Evolutionary conservation across 2,113 vertebrate species (phyloP).

Genomic region (Leiothrix lutea): DNA sequence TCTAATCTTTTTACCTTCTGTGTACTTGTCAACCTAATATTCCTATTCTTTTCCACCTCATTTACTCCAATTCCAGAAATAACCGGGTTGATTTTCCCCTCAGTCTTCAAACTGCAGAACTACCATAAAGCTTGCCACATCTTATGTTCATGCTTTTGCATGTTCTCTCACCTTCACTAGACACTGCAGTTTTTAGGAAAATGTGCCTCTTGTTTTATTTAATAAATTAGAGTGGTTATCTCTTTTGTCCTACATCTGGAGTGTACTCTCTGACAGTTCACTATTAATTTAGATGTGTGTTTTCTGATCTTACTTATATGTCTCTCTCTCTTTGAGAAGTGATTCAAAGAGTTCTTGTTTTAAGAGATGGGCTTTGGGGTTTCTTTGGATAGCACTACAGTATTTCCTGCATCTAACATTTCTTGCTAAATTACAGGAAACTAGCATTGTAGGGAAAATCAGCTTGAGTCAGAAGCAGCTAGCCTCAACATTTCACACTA

Average conservation of each 20-base stretch:
- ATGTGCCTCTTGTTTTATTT: not conserved
- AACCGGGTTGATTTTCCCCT: not conserved
- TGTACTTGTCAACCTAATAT: not conserved
- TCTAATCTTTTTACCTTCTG: not conserved
- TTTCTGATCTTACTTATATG: not conserved
- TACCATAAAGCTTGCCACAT: not conserved
- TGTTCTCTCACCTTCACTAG: not conserved
- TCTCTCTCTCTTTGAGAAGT: not conserved
- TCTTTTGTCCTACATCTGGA: not conserved
- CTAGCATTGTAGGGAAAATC: not conserved
- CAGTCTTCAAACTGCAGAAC: not conserved
- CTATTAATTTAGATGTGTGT: not conserved
- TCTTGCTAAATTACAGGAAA: not conserved
- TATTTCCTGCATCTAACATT: not conserved
- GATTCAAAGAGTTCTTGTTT: not conserved
- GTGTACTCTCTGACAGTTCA: not conserved
- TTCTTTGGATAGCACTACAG: not conserved
- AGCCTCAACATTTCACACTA: not conserved
- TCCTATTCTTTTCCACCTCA: not conserved
- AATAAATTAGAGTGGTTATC: not conserved
- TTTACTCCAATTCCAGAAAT: constrained; percentile 4
- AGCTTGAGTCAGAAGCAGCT: not conserved
- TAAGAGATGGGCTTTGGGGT: not conserved
- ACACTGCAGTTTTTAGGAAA: not conserved
- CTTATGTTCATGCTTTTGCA: not conserved